Evolutionary conservation across 2,888 invertebrate genomes (phyloP).

Genomic region (Dyspetes luteomarginatus): DNA sequence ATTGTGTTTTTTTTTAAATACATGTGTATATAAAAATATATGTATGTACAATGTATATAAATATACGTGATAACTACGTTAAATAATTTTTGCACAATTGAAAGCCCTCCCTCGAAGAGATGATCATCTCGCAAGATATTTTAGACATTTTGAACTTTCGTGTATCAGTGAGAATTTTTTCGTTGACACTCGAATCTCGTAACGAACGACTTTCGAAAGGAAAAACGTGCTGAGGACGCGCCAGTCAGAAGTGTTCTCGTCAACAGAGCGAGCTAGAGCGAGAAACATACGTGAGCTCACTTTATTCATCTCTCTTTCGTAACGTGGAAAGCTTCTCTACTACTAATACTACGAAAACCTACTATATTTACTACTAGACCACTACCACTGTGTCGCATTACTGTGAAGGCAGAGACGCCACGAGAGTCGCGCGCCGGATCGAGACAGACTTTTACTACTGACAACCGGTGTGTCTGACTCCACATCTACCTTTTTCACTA

Average conservation of each 20-base stretch:
- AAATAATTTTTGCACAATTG: too few relatives aligned
- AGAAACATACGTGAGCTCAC: conserved; percentile 56
- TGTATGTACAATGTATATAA: neutral
- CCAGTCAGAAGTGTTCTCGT: conserved; percentile 1
- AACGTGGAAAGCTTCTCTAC: conserved; percentile 49
- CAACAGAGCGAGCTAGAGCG: conserved; percentile 21
- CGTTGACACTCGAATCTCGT: too few relatives aligned
- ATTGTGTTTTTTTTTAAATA: conserved; percentile 14
- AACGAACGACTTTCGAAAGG: too few relatives aligned
- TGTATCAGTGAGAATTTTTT: too few relatives aligned
- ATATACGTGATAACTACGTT: neutral
- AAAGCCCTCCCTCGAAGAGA: too few relatives aligned
- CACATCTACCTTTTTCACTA: conserved; percentile 46
- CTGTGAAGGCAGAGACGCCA: conserved; percentile 47
- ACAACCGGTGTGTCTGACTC: conserved; percentile 39
- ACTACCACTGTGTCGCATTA: conserved; percentile 37
- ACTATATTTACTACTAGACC: conserved; percentile 39
- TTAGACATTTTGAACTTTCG: too few relatives aligned
- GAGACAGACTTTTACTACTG: conserved; percentile 62
- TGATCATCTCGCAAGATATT: too few relatives aligned
- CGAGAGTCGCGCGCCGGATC: conserved; percentile 59
- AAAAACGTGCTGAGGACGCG: too few relatives aligned
- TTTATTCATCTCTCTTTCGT: conserved; percentile 57
- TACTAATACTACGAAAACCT: conserved; percentile 32
- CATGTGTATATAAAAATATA: neutral